Conservation (phyloP, 23 tunicate species). For the Aplidium turbinatum region DNA sequence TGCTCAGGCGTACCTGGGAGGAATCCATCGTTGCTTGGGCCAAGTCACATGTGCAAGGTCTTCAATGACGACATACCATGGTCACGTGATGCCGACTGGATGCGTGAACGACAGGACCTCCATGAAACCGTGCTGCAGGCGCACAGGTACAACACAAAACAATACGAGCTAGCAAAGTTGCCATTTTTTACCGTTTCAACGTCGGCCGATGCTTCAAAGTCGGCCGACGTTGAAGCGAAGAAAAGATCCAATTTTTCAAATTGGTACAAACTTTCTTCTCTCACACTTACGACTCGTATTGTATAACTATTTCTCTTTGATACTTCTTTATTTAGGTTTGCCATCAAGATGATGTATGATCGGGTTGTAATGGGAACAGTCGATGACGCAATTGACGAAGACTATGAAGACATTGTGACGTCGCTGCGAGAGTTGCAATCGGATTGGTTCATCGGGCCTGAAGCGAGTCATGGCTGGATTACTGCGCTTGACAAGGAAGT, state of each 20-base stretch:
- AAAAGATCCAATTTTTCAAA: too few relatives aligned
- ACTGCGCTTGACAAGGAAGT: conserved; percentile 6
- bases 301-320: too few relatives aligned
- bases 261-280: background rate
- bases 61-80: conserved; percentile 59
- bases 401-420: conserved; percentile 42
- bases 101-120: conserved; percentile 32
- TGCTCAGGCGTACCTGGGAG: conserved; percentile 76
- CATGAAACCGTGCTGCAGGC: conserved; percentile 39
- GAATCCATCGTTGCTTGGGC: conserved; percentile 35
- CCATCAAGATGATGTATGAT: conserved; percentile 71
- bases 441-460: conserved; percentile 50
- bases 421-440: conserved; percentile 56
- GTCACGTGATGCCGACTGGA: conserved; percentile 72
- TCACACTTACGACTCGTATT: too few relatives aligned
- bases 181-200: background rate
- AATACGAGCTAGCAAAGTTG: background rate
- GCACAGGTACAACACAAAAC: conserved; percentile 30
- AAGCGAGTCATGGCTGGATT: conserved; percentile 32
- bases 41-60: conserved; percentile 56
- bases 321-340: conserved; percentile 37
- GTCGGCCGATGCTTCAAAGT: background rate
- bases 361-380: conserved; percentile 62
- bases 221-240: too few relatives aligned
- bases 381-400: conserved; percentile 38